These are phyloP conservation scores for Latrodectus geometricus DNA, from an alignment of 1,140 invertebrate genomes.

Conservation along the genomic window DNA sequence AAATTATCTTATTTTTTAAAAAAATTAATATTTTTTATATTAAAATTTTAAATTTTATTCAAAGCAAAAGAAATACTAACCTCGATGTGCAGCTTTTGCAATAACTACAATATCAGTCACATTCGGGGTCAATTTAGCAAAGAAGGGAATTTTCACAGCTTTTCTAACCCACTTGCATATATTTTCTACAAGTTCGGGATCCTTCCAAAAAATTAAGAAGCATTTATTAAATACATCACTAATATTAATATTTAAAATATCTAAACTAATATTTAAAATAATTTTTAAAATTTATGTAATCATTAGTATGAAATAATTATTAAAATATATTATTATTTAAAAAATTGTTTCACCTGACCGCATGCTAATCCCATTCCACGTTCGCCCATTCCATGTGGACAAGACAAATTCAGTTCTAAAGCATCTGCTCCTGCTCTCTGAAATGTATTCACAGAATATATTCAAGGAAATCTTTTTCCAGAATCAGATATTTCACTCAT, in stretches of 20 bases:
- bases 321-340: not conserved
- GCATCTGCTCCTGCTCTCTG: slow-evolving; percentile 87
- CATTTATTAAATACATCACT: not conserved
- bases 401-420: slow-evolving; percentile 95
- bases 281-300: not conserved
- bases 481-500: too few relatives aligned
- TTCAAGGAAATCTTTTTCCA: too few relatives aligned
- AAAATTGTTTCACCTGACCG: slow-evolving; percentile 80
- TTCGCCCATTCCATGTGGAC: slow-evolving; percentile 99
- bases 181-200: slow-evolving; percentile 82
- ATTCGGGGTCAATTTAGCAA: slow-evolving; percentile 97
- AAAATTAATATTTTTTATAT: too few relatives aligned
- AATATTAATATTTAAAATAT: not conserved
- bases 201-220: slow-evolving; percentile 79
- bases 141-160: slow-evolving; percentile 94
- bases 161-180: slow-evolving; percentile 91
- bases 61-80: slow-evolving; percentile 70
- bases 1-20: too few relatives aligned
- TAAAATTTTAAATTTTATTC: too few relatives aligned
- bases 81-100: slow-evolving; percentile 89
- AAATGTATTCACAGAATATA: not conserved
- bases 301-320: not conserved
- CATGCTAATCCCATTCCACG: slow-evolving; percentile 97
- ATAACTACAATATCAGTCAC: slow-evolving; percentile 93
- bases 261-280: not conserved